These are phyloP conservation scores for Girardia tigrina DNA, from an alignment of 2,888 invertebrate genomes.

Conservation along the genomic window DNA sequence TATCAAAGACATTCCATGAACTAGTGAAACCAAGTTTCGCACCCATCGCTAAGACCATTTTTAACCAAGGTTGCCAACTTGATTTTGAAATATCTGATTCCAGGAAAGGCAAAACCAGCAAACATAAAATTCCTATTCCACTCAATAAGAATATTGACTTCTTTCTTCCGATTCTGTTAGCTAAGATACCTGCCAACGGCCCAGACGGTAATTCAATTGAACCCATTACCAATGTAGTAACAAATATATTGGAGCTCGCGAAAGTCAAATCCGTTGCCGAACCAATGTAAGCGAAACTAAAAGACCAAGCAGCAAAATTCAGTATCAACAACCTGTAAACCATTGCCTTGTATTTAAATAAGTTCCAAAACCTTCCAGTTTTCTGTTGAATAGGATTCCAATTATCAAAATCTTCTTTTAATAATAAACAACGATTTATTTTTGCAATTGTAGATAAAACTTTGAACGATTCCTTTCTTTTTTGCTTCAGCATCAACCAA, in stretches of 20 bases:
- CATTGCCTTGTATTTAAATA: neutral
- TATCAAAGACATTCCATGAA: neutral
- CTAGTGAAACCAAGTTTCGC: constrained; percentile 5
- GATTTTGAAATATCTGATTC: neutral
- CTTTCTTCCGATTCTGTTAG: neutral
- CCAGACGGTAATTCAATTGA: neutral
- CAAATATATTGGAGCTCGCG: neutral
- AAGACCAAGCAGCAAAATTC: neutral
- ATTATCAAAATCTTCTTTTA: neutral
- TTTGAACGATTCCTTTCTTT: neutral
- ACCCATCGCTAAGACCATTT: neutral
- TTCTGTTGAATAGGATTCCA: neutral
- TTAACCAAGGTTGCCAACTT: neutral
- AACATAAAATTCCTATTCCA: neutral
- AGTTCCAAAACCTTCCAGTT: neutral
- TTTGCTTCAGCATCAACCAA: neutral
- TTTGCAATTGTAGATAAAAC: neutral
- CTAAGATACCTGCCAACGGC: neutral
- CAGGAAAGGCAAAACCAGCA: neutral
- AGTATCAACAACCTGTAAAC: neutral
- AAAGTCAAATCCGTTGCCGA: constrained; percentile 14
- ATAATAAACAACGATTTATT: neutral
- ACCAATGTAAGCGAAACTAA: neutral
- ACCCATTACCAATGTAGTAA: neutral
- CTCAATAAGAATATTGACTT: neutral